These are phyloP conservation scores for Masticophis lateralis DNA, from an alignment of 2,797 vertebrate species.

Conservation along the genomic window DNA sequence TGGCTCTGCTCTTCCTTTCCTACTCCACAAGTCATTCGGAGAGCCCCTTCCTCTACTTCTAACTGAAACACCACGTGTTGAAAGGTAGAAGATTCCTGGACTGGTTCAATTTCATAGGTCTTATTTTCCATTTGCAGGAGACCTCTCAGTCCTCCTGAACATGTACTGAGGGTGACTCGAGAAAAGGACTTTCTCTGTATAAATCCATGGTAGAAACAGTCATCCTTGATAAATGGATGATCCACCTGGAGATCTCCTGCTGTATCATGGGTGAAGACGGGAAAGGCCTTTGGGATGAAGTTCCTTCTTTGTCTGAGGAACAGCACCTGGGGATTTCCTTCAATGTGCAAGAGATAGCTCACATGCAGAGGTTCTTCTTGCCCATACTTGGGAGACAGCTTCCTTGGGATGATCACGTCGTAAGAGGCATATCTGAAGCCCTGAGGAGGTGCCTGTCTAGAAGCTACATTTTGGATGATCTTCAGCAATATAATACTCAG, in stretches of 20 bases:
- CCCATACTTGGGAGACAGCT: neutral
- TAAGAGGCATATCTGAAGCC: neutral
- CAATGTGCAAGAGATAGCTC: neutral
- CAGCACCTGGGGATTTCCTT: neutral
- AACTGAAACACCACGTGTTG: constrained; percentile 61
- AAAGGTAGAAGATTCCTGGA: too few species aligned
- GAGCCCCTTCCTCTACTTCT: neutral
- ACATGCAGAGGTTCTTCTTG: neutral
- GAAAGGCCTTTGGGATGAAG: neutral
- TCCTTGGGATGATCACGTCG: neutral
- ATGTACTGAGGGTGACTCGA: too few species aligned
- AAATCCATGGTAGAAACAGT: too few species aligned
- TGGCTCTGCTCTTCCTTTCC: constrained; percentile 31
- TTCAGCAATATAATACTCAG: neutral
- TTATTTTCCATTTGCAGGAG: constrained; percentile 54
- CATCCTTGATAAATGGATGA: too few species aligned
- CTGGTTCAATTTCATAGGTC: too few species aligned
- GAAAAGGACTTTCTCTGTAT: too few species aligned
- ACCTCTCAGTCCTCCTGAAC: constrained; percentile 54
- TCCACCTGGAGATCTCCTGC: too few species aligned
- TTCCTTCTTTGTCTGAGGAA: neutral
- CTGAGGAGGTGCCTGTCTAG: neutral
- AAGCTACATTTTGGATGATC: constrained; percentile 12
- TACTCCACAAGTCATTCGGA: constrained; percentile 14
- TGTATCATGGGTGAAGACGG: neutral